Percentiles rank a stretch among this genome's conserved stretches.
Evolutionary conservation across 2,797 vertebrate genomes (phyloP).

Genomic region (Catostomus latipinnis): DNA sequence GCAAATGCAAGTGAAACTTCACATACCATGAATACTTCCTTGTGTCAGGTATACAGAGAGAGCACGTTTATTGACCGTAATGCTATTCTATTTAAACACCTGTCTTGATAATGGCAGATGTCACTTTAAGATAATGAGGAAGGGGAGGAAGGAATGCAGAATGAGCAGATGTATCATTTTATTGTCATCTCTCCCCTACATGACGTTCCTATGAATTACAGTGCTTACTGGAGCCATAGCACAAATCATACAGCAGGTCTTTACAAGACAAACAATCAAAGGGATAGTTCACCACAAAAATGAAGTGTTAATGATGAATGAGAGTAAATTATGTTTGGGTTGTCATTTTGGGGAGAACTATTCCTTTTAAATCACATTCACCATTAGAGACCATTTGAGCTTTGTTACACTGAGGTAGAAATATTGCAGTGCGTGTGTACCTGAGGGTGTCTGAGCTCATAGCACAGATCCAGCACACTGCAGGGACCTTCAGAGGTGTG

Average conservation of each 20-base stretch:
- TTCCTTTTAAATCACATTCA: no score
- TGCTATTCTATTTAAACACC: neutral
- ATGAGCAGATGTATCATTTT: neutral
- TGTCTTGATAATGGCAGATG: neutral
- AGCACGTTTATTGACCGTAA: neutral
- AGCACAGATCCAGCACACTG: neutral
- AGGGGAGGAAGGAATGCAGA: neutral
- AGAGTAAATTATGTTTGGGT: no score
- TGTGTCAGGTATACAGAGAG: constrained; percentile 6
- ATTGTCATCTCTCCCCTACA: no score
- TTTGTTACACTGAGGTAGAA: neutral
- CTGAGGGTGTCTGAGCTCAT: constrained; percentile 2
- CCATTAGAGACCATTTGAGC: no score
- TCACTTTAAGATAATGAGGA: neutral
- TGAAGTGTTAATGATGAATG: no score
- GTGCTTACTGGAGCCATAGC: neutral
- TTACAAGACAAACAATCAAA: neutral
- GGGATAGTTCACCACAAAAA: no score
- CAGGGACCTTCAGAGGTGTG: neutral
- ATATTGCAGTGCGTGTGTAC: neutral
- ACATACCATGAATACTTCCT: neutral
- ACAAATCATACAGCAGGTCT: neutral
- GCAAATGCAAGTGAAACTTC: neutral
- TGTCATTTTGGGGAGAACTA: no score
- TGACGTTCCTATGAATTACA: neutral